Percentiles rank a stretch among this genome's conserved stretches.
phyloP scores from a whole-genome alignment of 2,888 invertebrate species.

The Eledone cirrhosa region DNA sequence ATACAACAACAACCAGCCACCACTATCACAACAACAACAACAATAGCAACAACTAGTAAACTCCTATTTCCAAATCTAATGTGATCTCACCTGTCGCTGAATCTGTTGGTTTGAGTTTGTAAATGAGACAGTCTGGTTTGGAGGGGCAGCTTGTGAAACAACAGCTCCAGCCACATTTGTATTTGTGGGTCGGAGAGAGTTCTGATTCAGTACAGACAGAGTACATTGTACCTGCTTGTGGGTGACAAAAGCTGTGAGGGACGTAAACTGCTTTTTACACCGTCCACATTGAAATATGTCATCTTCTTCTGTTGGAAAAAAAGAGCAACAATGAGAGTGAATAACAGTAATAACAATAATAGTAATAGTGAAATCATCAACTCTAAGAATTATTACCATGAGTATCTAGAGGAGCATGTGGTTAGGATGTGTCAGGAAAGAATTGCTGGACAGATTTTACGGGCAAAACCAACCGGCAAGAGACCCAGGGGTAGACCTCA shows the following conservation, averaged over 20 bases:
- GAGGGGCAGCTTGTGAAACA: slow-evolving; percentile 31
- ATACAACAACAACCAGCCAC: too few species aligned
- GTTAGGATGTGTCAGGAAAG: too few species aligned
- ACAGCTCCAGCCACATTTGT: slow-evolving; percentile 36
- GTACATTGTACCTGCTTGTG: slow-evolving; percentile 70
- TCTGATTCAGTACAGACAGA: slow-evolving; percentile 21
- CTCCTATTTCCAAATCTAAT: too few species aligned
- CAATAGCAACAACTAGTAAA: too few species aligned
- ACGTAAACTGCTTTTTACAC: slow-evolving; percentile 75
- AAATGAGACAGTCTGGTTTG: slow-evolving; percentile 26
- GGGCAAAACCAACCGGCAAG: too few species aligned
- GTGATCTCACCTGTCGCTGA: not conserved
- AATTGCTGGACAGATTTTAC: too few species aligned
- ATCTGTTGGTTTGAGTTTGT: not conserved
- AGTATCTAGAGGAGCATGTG: too few species aligned
- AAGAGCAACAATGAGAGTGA: not conserved
- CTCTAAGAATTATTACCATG: too few species aligned
- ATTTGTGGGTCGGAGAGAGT: slow-evolving; percentile 35
- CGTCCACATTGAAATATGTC: slow-evolving; percentile 78
- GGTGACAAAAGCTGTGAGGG: slow-evolving; percentile 72
- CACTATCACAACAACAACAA: too few species aligned
- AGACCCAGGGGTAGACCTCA: too few species aligned
- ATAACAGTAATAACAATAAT: too few species aligned
- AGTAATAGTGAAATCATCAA: too few species aligned
- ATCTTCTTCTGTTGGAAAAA: slow-evolving; percentile 71